Conservation (phyloP, 2,797 vertebrate species). For the Tokudaia tokunoshimensis region DNA sequence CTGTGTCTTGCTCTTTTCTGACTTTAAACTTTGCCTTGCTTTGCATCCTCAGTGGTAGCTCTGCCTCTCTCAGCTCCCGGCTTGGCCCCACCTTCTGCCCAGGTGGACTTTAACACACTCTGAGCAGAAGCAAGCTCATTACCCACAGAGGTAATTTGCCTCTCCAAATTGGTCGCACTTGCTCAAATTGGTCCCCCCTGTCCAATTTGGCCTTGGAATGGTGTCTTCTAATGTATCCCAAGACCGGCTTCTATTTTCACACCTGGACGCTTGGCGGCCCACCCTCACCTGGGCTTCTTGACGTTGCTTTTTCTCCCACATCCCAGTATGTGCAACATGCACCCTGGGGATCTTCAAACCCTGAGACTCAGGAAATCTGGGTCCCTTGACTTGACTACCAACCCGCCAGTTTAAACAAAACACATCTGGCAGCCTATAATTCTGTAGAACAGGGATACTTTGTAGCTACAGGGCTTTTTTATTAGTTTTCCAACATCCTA, state of each 20-base stretch:
- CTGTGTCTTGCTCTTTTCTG: neutral
- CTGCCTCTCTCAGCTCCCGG: neutral
- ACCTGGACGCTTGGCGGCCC: neutral
- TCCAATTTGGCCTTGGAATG: neutral
- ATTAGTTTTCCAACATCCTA: neutral
- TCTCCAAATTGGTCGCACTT: constrained; percentile 23
- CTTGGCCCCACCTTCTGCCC: neutral
- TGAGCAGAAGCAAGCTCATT: neutral
- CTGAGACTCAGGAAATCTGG: neutral
- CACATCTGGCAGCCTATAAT: neutral
- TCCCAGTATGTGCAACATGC: neutral
- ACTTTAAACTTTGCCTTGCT: neutral
- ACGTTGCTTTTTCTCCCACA: neutral
- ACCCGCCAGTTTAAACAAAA: neutral
- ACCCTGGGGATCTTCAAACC: neutral
- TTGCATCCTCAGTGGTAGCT: too few species aligned
- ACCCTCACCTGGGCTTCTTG: neutral
- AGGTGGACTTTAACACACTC: neutral
- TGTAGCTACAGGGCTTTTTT: too few species aligned
- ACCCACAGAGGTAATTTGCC: neutral
- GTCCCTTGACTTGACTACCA: neutral
- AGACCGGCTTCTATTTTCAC: neutral
- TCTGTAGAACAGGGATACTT: neutral
- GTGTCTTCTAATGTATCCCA: neutral
- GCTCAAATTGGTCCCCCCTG: neutral